phyloP scores from a whole-genome alignment of 1,140 invertebrate genomes.

The Chironomus striatipennis region DNA sequence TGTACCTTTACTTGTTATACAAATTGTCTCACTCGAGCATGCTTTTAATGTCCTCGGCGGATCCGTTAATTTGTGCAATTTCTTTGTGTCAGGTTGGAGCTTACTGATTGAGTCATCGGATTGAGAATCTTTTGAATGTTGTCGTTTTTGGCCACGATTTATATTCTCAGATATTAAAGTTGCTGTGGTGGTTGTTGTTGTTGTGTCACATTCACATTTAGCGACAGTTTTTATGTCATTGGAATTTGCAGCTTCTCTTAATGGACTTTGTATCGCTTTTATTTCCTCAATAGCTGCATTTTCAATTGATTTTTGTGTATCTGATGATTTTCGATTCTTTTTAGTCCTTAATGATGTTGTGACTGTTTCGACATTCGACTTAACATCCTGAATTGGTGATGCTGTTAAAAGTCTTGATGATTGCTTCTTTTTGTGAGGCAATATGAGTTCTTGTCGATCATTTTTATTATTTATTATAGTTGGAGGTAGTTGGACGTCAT shows the following conservation, averaged over 20 bases:
- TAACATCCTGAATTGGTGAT: neutral
- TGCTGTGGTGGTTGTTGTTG: neutral
- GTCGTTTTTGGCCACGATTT: neutral
- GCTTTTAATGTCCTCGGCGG: neutral
- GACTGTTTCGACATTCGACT: neutral
- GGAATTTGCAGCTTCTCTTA: neutral
- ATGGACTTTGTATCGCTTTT: neutral
- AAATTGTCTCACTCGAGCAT: constrained; percentile 1
- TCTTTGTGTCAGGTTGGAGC: neutral
- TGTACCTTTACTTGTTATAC: constrained; percentile 11
- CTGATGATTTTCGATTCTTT: neutral
- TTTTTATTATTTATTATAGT: neutral
- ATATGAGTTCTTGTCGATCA: neutral
- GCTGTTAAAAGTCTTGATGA: neutral
- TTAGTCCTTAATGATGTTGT: neutral
- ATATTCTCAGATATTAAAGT: neutral
- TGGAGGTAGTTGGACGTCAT: neutral
- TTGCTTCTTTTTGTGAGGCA: constrained; percentile 15
- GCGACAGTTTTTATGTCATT: neutral
- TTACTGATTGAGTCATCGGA: neutral
- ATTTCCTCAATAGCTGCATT: neutral
- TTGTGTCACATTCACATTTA: too few species aligned
- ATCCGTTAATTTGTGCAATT: neutral
- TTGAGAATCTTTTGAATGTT: neutral
- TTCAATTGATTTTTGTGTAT: neutral